These are phyloP conservation scores for Anguilla japonica DNA, from an alignment of 2,113 vertebrate genomes.

Conservation along the genomic window DNA sequence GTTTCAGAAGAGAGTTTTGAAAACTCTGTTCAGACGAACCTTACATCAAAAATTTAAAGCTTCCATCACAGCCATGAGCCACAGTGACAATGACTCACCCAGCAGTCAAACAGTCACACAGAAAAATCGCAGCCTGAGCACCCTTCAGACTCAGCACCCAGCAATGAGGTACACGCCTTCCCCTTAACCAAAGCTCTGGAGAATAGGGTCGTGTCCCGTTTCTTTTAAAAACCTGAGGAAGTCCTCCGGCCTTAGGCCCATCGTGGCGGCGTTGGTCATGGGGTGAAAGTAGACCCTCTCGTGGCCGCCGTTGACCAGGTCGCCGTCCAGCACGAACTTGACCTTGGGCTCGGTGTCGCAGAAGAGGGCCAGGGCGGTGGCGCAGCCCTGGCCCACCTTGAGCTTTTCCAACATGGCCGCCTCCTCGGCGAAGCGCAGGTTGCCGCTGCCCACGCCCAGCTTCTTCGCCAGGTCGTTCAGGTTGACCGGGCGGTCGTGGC, in stretches of 20 bases:
- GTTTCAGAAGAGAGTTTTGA: too few relatives aligned
- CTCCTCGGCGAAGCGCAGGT: slow-evolving; percentile 88
- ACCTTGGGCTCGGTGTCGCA: slow-evolving; percentile 77
- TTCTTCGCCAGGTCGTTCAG: slow-evolving; percentile 88
- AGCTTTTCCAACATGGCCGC: slow-evolving; percentile 84
- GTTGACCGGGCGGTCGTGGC: slow-evolving; percentile 82
- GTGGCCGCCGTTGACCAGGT: slow-evolving; percentile 77
- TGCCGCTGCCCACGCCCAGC: slow-evolving; percentile 82
- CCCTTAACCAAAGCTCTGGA: slow-evolving; percentile 56
- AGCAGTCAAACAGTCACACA: too few relatives aligned
- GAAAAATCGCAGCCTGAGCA: too few relatives aligned
- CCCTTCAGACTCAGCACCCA: too few relatives aligned
- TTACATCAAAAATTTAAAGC: not conserved
- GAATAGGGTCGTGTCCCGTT: slow-evolving; percentile 82
- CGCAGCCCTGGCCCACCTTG: slow-evolving; percentile 84
- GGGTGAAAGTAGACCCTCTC: slow-evolving; percentile 86
- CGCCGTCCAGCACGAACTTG: slow-evolving; percentile 80
- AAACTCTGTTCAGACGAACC: not conserved
- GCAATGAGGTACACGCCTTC: too few relatives aligned
- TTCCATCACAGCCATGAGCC: not conserved
- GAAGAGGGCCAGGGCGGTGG: slow-evolving; percentile 83
- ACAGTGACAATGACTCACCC: too few relatives aligned
- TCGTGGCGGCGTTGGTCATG: slow-evolving; percentile 86
- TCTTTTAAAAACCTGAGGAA: slow-evolving; percentile 82
- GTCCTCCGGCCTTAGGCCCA: slow-evolving; percentile 81